Evolutionary conservation across 2,888 invertebrate species (phyloP).

Genomic region (Drosophila fulvimacula): DNA sequence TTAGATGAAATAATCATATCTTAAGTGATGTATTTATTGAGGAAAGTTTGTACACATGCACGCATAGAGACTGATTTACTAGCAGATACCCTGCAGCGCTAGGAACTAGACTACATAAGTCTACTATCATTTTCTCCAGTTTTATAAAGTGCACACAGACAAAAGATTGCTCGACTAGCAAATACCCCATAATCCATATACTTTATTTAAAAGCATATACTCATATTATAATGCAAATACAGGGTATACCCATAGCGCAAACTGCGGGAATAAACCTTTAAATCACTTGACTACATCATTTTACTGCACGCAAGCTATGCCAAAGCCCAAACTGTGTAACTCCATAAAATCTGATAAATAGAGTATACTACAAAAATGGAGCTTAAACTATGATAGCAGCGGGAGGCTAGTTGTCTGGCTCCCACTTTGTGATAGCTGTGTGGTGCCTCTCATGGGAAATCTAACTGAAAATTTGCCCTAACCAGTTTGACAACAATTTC

Average conservation of each 20-base stretch:
- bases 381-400: slow-evolving; percentile 16
- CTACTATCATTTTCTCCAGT: no score
- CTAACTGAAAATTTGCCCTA: slow-evolving; percentile 58
- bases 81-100: background rate
- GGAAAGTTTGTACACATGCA: no score
- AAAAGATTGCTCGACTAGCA: background rate
- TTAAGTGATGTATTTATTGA: background rate
- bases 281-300: background rate
- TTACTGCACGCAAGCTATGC: background rate
- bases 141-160: background rate
- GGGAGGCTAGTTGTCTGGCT: background rate
- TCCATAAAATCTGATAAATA: background rate
- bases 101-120: no score
- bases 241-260: background rate
- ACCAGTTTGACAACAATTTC: slow-evolving; percentile 32
- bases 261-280: background rate
- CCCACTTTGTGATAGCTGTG: background rate
- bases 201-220: background rate
- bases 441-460: slow-evolving; percentile 57
- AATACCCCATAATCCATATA: background rate
- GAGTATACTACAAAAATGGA: slow-evolving; percentile 8
- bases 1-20: background rate
- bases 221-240: background rate
- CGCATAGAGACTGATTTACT: background rate
- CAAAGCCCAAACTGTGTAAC: background rate